phyloP scores from a whole-genome alignment of 2,797 vertebrate species.

The Chiloscyllium punctatum region DNA sequence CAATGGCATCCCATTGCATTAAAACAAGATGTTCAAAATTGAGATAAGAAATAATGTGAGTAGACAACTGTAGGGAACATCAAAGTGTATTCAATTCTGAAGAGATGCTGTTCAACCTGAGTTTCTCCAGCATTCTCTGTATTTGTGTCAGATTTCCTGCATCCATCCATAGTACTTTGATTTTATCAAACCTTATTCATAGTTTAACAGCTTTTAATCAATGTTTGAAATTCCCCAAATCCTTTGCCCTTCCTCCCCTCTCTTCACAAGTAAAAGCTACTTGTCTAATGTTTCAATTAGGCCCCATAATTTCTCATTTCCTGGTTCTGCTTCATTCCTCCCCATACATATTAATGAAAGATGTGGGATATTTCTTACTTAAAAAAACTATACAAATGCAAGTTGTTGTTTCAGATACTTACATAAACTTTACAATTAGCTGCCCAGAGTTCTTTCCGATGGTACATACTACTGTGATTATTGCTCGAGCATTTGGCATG shows the following conservation, averaged over 20 bases:
- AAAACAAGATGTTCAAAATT: not conserved
- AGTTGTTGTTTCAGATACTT: not conserved
- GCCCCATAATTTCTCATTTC: not conserved
- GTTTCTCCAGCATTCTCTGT: no score
- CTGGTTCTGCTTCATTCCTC: not conserved
- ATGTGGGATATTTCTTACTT: not conserved
- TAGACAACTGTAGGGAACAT: not conserved
- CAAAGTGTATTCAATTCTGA: not conserved
- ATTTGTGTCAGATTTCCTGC: no score
- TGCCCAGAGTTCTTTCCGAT: not conserved
- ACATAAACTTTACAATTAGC: not conserved
- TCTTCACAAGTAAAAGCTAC: not conserved
- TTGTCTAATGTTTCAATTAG: not conserved
- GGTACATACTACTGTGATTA: not conserved
- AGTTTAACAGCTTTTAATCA: not conserved
- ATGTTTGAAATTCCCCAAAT: not conserved
- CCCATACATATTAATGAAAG: not conserved
- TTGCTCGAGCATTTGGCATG: not conserved
- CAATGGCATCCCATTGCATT: not conserved
- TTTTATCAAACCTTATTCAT: not conserved
- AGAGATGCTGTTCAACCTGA: no score
- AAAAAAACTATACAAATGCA: not conserved
- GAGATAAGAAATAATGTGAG: not conserved
- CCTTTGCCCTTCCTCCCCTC: not conserved
- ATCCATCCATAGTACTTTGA: no score